Base-by-base conservation (phyloP, 2,797 vertebrate genomes). In the Distichodus sexfasciatus region DNA sequence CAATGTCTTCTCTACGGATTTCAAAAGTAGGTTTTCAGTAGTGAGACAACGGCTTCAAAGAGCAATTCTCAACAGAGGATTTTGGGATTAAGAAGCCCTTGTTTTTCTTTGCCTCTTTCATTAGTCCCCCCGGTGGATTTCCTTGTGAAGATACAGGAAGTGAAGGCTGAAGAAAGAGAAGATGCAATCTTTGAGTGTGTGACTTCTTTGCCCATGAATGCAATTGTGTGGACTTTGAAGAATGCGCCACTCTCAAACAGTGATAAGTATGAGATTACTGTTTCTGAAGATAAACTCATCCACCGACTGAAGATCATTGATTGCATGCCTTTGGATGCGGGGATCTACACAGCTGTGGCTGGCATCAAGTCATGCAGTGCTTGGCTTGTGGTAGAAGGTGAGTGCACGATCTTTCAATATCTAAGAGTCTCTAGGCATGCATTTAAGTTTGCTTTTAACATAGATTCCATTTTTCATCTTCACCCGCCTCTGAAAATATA, bases 371-470 rank as follows among this genome's bases (percentile, higher is more conserved):
- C 89, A 23, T 94, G 92, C 66, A 95, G 91, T 1, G 91, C 92
- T 76, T 96, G 93, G 92, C 92, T 98, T 14, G 50, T 94, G 10
- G 90, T 97, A 26, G 92, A 94, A 82, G 80, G 96, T 97, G 93
- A n/a, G n/a, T n/a, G n/a, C n/a, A n/a, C n/a, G n/a, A n/a, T n/a
- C n/a, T n/a, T n/a, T 9, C 1, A 31, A 17, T 31, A 1, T 8
- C 6, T 53, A 4, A n/a, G 26, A 38, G 3, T 12, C n/a, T n/a
- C n/a, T n/a, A n/a, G n/a, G n/a, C n/a, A n/a, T 3, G 54, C 2
- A 9, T 28, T 2, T 23, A 2, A n/a, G 8, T 21, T 15, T 33
- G 19, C 2, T 15, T 17, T 50, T 6, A 7, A 50, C 19, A 12
- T 57, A n/a, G 11, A 14, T 26, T 11, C 11, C 50, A 6, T 43